Evolutionary conservation across 2,797 vertebrate species (phyloP), one percentile per base, ranked within the genome.

Genomic region (Tiaroga cobitis): DNA sequence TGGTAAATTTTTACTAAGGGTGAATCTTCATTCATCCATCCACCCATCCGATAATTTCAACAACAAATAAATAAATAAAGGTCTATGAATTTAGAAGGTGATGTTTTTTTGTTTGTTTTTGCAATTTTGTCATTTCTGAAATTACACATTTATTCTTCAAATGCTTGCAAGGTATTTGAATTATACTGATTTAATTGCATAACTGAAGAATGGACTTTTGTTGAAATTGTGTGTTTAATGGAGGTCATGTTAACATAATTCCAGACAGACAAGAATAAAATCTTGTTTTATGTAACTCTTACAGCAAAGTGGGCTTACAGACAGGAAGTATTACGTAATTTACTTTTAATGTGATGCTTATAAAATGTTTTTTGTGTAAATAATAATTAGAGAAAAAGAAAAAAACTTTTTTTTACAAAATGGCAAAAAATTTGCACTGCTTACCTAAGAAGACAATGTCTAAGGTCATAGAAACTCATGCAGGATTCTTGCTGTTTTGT

Each of bases 121-220:
- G 8, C 16, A 49, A 18, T 74, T 41, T 37, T 81, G 24, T 65
- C 2, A 32, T 65, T 75, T 80, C 49, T 83, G n/a, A 8, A 13
- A 34, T 54, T 24, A 15, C 29, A 24, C 5, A 54, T 6, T 75
- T 24, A 10, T 24, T 75, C 1, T 54, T 21, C 4, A 80, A 67
- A 80, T 34, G 81, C 74, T 82, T 49, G 72, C 18, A 46, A 41
- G 8, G 37, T 63, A 78, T 82, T 74, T 59, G 51, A 16, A 21
- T 26, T 15, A 34, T 32, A 32, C 6, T n/a, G 37, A 26, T 21
- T 61, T 73, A 46, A 73, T 34, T 19, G 79, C 13, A 26, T 8
- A 68, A 43, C 4, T 13, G 8, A 82, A 15, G 26, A 61, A 61
- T 73, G 26, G 26, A 81, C n/a, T 73, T 49, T 75, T 74, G 41